Conservation (phyloP, 37 sponge, comb jelly and placozoan species). For the Spongilla lacustris region DNA sequence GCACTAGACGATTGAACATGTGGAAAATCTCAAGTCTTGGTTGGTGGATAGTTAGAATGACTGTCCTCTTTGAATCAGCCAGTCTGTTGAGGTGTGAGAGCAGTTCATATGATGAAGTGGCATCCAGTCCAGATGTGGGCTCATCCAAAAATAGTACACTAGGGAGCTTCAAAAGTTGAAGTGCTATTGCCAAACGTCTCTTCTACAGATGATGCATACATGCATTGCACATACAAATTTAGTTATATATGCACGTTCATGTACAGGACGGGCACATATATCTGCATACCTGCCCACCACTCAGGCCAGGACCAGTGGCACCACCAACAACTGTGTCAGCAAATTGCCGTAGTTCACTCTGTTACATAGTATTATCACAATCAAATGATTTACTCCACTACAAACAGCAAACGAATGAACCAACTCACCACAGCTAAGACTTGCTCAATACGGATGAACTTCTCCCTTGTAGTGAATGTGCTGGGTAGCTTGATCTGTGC, state of each 20-base stretch:
- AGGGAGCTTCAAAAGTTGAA: slow-evolving; percentile 65
- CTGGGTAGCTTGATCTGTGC: slow-evolving; percentile 57
- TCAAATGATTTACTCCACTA: background rate
- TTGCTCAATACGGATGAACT: slow-evolving; percentile 53
- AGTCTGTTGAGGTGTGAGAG: slow-evolving; percentile 37
- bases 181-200: slow-evolving; percentile 59
- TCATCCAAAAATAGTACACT: slow-evolving; percentile 78
- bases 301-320: slow-evolving; percentile 72
- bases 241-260: no score
- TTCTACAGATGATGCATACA: slow-evolving; percentile 19
- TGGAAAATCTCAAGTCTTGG: slow-evolving; percentile 64
- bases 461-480: slow-evolving; percentile 8
- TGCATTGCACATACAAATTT: background rate
- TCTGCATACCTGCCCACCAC: slow-evolving; percentile 81
- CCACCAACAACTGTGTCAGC: slow-evolving; percentile 80
- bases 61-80: slow-evolving; percentile 29
- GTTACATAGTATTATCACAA: background rate
- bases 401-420: no score
- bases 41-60: slow-evolving; percentile 64
- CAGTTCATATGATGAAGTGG: slow-evolving; percentile 50
- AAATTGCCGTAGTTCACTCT: slow-evolving; percentile 63
- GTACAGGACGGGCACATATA: no score
- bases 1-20: slow-evolving; percentile 42
- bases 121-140: slow-evolving; percentile 73
- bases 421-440: slow-evolving; percentile 54